Evolutionary conservation across 2,888 invertebrate species (phyloP), one percentile per base, ranked within the genome.

Genomic region (Nebria brevicollis): DNA sequence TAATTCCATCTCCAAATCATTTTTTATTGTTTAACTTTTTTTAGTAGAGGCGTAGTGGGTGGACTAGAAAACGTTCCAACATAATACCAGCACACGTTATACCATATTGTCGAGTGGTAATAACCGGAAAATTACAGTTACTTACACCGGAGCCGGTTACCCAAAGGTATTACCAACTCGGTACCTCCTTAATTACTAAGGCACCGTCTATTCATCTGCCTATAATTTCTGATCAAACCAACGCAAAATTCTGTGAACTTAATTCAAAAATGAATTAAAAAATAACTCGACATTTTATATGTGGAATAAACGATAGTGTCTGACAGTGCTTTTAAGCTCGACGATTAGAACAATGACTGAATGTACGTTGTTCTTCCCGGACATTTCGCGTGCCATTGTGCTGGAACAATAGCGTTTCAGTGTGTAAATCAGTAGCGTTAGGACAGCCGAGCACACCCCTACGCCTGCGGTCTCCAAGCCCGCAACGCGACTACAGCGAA

Each of bases 111-210:
- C 70, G 70, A 77, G 54, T 54, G 77, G 77, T 77, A 77, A 77
- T 77, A 77, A 77, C 77, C 77, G 77, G 77, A 77, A 77, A 77
- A 77, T 77, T 77, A 77, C 54, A 25, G 77, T 77, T 77, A 66
- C 70, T 70, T 70, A 66, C 8, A 13, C 10, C 70, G 10, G 34
- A 8, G 54, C 70, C 68, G 70, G 54, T 54, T 54, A 54, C 54
- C 70, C 77, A 66, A 70, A 68, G 77, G 34, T 68, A 77, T 77
- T 77, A 70, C 77, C 77, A 54, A 54, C 54, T 54, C 8, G 77
- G 70, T 54, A 42, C 77, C 77, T 68, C 77, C 77, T 77, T 77
- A 77, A 77, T 77, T 77, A 70, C 70, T 77, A 70, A 77, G 54
- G 54, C 54, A 2, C 34, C 34, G 54, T 34, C n/a, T 72, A 75